Evolutionary conservation across 2,113 vertebrate species (phyloP), one percentile per base, ranked within the genome.

Genomic region (Mixornis gularis): DNA sequence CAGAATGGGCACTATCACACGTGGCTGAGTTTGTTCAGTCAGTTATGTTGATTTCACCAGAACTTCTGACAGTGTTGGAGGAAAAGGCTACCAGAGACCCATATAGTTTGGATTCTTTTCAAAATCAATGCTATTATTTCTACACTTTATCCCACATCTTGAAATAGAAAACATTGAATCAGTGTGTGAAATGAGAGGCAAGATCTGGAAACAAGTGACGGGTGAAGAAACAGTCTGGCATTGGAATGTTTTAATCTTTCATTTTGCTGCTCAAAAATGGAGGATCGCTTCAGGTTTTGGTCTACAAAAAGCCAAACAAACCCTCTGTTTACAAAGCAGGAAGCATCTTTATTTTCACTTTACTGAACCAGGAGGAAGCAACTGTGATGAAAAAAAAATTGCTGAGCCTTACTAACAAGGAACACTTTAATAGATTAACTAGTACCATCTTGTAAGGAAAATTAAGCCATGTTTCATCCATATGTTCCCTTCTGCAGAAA

Each of bases 391-490:
- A 88, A 94, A 96, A 92, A 95, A 93, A 92, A 71, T 80, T 91
- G 94, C 95, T 95, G 92, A 94, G 97, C 97, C 97, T 97, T 97
- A 97, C 96, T 97, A 96, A 97, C 90, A 79, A 96, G 95, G 93
- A 96, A 96, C 91, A 83, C 89, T 87, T 93, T 93, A 88, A 95
- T 95, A 93, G 92, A 93, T 92, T 92, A 94, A 94, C 96, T 95
- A 96, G 97, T 88, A 96, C 97, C 97, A 96, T 96, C 97, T 32
- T 79, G 96, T 97, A 97, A 97, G 98, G 98, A 97, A 98, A 97
- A 97, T 92, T 96, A 98, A 98, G 98, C 98, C 98, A 98, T 98
- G 98, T 97, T 97, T 97, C 97, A 97, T 94, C 96, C 97, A 93
- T 96, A 89, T 89, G 96, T 97, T 97, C 97, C 96, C 90, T 71